Base-by-base conservation (phyloP, 2,113 vertebrate species). In the Empidonax traillii region DNA sequence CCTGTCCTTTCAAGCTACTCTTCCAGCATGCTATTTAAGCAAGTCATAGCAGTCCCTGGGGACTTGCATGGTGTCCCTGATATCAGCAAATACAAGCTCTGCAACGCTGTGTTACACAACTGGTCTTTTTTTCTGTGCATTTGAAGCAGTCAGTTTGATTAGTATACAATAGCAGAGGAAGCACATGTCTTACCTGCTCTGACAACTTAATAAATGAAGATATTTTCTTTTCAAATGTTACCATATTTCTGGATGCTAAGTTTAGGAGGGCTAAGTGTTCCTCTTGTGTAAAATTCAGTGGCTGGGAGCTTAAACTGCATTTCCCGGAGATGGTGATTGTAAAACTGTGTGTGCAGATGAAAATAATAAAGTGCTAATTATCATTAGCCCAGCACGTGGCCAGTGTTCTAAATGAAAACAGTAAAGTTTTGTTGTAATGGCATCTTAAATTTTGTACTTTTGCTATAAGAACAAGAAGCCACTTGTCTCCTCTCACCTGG, bases 331-430 rank as follows among this genome's bases (percentile, higher is more conserved):
- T 59, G 24, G 37, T 61, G 67, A 46, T 65, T 85, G n/a, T 73
- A 83, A 85, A 90, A 27, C 31, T 68, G 4, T 6, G 1, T 46
- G 37, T 85, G 49, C 53, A 72, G 69, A 87, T 85, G 31, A 76
- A 92, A 92, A 66, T 73, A 72, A 68, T 66, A 23, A 90, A 85
- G 33, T 72, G 39, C 47, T 89, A 41, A 72, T 71, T 87, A 82
- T 76, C 49, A 43, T 37, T 87, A 87, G 52, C 61, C 30, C 69
- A 91, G 89, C 74, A 73, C 3, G 14, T 82, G 61, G 52, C 46
- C 69, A 16, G 4, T 3, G 1, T 33, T 88, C 49, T 59, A 59
- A 85, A 78, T 94, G 49, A 76, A 87, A 94, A 41, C 77, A 75
- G 49, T 95, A 85, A 94, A 79, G 75, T 85, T 85, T 59, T 52